phyloP scores from a whole-genome alignment of 2,113 vertebrate genomes.

The Vidua chalybeata region DNA sequence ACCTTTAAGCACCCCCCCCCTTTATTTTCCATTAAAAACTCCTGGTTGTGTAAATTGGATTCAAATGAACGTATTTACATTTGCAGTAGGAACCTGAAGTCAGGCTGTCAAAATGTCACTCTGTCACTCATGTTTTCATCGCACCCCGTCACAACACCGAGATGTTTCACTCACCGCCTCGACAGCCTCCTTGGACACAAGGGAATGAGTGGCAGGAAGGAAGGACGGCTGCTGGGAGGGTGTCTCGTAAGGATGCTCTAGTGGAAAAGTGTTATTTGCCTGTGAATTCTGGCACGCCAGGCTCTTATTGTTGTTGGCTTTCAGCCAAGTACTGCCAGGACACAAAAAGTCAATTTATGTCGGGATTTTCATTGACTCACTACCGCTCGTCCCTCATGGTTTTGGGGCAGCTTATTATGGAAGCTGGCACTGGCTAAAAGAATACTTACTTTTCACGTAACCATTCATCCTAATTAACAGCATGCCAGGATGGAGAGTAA shows the following conservation, averaged over 20 bases:
- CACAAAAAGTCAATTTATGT: slow-evolving; percentile 57
- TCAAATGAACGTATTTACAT: slow-evolving; percentile 66
- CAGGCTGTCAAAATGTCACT: slow-evolving; percentile 63
- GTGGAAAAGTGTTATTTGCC: slow-evolving; percentile 51
- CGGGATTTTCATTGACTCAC: neutral
- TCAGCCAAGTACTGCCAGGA: slow-evolving; percentile 37
- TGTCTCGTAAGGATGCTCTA: neutral
- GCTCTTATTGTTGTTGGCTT: slow-evolving; percentile 47
- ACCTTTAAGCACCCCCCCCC: neutral
- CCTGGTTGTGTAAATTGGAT: slow-evolving; percentile 41
- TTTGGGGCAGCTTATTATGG: neutral
- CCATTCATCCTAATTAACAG: neutral
- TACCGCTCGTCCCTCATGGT: neutral
- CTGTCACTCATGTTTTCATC: slow-evolving; percentile 61
- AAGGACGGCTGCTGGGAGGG: slow-evolving; percentile 25
- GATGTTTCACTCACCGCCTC: neutral
- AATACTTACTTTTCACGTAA: neutral
- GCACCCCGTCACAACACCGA: slow-evolving; percentile 38
- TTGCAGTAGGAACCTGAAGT: slow-evolving; percentile 49
- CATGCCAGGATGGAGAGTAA: neutral
- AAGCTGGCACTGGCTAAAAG: neutral
- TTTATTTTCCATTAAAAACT: slow-evolving; percentile 28
- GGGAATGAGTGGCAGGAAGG: slow-evolving; percentile 39
- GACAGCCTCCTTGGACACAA: slow-evolving; percentile 32
- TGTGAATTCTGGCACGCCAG: neutral